Evolutionary conservation across 2,797 vertebrate genomes (phyloP), one percentile per base, ranked within the genome.

Genomic region (Syncerus caffer): DNA sequence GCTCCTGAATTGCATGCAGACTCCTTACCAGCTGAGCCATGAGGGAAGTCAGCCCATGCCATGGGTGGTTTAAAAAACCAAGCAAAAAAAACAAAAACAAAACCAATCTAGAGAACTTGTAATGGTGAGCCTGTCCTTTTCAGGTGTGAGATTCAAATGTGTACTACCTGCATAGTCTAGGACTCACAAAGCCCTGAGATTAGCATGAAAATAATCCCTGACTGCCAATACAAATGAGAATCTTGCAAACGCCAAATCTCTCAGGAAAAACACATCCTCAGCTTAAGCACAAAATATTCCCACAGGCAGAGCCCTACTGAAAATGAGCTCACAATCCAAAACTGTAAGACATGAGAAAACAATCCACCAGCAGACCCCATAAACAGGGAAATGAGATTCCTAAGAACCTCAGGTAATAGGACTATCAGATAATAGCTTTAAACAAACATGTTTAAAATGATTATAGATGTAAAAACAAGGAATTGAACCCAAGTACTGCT

Each of bases 11-110:
- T 34, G 64, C n/a, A 71, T 11, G 64, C n/a, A 71, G n/a, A 71
- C 64, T 71, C 64, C 10, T 38, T 34, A 67, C n/a, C 17, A 11
- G 64, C 64, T 71, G 19, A 71, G 19, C 64, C 34, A 38, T 38
- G 64, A 38, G 64, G 34, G 34, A 71, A 38, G n/a, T 58, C 51
- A 27, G 64, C 55, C 50, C 34, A 11, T 16, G 51, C n/a, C 19
- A 5, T 0, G 31, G 2, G 25, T 17, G 11, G n/a, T 6, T 45
- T 15, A 27, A 21, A 60, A 25, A 50, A 58, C 4, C 31, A n/a
- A 53, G 71, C 67, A 14, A 53, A 53, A 7, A 51, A 80, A 53
- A 4, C 16, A 7, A 80, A 21, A 80, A 2, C 29, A 51, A 51
- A 79, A 51, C 16, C 29, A 8, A 15, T 34, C 25, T 14, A 27